Evolutionary conservation across 2,888 invertebrate species (phyloP).

Genomic region (Ectobius pallidus): DNA sequence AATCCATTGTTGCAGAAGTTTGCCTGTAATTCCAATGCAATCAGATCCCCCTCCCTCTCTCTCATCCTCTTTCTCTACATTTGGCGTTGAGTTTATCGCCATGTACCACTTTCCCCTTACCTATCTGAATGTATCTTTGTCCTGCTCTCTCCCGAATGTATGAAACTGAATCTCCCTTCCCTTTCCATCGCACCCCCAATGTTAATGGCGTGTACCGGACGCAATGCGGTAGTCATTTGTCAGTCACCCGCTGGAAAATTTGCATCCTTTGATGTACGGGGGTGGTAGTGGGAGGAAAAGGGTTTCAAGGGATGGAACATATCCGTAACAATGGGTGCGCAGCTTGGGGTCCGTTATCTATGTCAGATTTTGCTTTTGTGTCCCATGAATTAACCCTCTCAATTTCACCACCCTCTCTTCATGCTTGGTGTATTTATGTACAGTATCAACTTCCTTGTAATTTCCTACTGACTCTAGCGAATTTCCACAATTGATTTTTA

Average conservation of each 20-base stretch:
- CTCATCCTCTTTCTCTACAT: constrained; percentile 9
- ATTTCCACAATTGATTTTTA: not conserved
- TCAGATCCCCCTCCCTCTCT: not conserved
- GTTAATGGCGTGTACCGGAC: constrained; percentile 33
- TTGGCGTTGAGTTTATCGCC: constrained; percentile 13
- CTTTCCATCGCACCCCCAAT: constrained; percentile 21
- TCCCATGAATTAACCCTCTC: not conserved
- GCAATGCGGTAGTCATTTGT: constrained; percentile 42
- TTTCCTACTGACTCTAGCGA: not conserved
- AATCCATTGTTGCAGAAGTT: constrained; percentile 14
- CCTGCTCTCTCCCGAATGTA: constrained; percentile 1
- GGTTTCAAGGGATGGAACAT: constrained; percentile 10
- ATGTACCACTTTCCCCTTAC: constrained; percentile 7
- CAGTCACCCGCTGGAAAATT: constrained; percentile 42
- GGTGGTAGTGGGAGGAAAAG: not conserved
- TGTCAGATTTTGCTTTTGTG: constrained; percentile 8
- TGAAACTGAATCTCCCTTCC: constrained; percentile 4
- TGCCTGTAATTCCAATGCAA: not conserved
- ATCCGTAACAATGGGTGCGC: constrained; percentile 27
- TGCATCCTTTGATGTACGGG: constrained; percentile 42
- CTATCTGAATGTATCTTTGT: constrained; percentile 9
- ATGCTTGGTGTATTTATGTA: constrained; percentile 1
- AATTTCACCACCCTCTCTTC: not conserved
- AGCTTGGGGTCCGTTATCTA: constrained; percentile 26
- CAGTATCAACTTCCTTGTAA: constrained; percentile 5